These are phyloP conservation scores for Sula dactylatra DNA, from an alignment of 2,113 vertebrate species.

Conservation along the genomic window DNA sequence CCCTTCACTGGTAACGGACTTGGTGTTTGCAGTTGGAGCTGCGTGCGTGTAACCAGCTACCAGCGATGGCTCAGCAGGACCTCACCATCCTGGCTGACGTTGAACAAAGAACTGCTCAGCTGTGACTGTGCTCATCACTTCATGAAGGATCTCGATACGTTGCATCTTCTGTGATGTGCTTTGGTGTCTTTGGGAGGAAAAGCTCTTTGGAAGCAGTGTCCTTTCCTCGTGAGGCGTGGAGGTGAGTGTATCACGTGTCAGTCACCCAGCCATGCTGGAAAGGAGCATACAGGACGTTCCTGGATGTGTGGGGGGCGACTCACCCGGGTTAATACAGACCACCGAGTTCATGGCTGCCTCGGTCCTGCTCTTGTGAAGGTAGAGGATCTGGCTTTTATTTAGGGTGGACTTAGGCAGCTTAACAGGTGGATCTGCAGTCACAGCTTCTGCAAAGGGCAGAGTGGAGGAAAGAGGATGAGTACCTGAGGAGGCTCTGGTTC, in stretches of 20 bases:
- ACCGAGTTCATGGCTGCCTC: not conserved
- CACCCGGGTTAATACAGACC: not conserved
- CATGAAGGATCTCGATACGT: not conserved
- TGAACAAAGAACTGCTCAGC: not conserved
- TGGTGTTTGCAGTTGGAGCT: not conserved
- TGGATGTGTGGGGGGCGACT: not conserved
- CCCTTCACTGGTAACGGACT: not conserved
- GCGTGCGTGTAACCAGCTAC: fast-evolving
- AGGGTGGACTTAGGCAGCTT: not conserved
- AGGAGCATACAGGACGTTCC: not conserved
- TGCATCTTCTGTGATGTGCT: not conserved
- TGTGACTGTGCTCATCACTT: not conserved
- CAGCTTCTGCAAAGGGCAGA: not conserved
- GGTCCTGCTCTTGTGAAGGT: not conserved
- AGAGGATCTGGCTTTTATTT: not conserved
- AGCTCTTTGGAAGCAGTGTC: not conserved
- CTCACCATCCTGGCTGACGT: fast-evolving
- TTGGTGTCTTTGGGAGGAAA: not conserved
- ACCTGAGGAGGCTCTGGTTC: not conserved
- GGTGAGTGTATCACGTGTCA: not conserved
- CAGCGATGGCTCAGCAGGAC: not conserved
- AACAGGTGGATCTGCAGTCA: not conserved
- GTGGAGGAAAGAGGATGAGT: not conserved
- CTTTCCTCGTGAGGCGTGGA: not conserved
- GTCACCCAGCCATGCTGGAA: not conserved